phyloP scores from a whole-genome alignment of 2,113 vertebrate genomes.

The Pachyramphus minor region DNA sequence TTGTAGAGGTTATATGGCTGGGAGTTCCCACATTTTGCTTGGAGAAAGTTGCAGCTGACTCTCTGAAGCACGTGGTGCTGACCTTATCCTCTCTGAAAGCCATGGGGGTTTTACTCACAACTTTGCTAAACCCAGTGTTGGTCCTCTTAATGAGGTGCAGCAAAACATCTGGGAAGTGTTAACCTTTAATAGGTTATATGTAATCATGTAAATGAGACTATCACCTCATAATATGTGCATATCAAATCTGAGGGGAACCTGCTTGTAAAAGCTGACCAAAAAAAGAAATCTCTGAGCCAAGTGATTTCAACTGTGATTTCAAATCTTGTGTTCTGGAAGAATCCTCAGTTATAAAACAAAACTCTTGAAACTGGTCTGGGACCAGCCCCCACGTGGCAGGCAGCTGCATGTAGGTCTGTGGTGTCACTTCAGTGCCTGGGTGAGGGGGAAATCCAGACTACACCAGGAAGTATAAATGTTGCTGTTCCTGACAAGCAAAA shows the following conservation, averaged over 20 bases:
- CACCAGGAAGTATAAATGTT: fast-evolving
- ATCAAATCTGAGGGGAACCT: background rate
- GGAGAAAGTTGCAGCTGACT: background rate
- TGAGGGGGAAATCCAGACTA: background rate
- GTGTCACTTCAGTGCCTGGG: background rate
- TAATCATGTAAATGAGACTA: background rate
- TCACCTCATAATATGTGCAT: fast-evolving
- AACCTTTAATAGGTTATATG: background rate
- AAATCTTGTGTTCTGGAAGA: background rate
- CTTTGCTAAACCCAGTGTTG: background rate
- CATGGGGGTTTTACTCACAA: background rate
- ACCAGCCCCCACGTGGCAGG: fast-evolving
- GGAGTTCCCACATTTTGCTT: background rate
- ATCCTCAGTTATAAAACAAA: background rate
- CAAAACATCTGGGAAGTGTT: background rate
- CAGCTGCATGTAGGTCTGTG: background rate
- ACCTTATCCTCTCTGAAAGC: background rate
- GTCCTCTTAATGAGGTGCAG: background rate
- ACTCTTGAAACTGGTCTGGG: background rate
- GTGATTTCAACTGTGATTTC: background rate
- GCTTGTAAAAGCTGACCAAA: background rate
- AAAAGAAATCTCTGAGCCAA: background rate
- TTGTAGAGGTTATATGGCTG: background rate
- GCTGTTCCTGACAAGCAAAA: background rate
- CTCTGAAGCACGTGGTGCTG: fast-evolving